These are phyloP conservation scores for Dipus sagitta DNA, from an alignment of 2,797 vertebrate genomes.

Conservation along the genomic window DNA sequence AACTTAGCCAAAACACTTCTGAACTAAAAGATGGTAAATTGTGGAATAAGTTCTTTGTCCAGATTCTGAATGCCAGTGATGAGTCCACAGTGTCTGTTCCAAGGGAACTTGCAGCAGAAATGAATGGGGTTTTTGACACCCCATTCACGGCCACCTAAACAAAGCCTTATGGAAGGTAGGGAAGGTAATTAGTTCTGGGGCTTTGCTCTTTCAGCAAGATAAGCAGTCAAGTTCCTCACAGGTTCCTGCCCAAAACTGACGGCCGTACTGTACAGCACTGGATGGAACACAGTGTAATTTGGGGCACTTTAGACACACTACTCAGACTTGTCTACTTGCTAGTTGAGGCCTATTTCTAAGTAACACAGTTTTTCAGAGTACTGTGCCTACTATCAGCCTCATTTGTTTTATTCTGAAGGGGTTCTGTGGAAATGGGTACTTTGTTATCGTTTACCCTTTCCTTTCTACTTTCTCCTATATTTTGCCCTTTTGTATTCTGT, in stretches of 20 bases:
- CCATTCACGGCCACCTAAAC: slow-evolving; percentile 84
- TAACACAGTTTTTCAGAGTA: background rate
- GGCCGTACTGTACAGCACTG: background rate
- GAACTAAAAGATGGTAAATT: slow-evolving; percentile 81
- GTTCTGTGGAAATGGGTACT: background rate
- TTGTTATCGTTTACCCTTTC: slow-evolving; percentile 29
- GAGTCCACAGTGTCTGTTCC: slow-evolving; percentile 86
- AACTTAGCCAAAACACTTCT: slow-evolving; percentile 82
- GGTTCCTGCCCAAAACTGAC: slow-evolving; percentile 16
- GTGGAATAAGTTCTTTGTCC: slow-evolving; percentile 88
- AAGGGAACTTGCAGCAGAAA: slow-evolving; percentile 85
- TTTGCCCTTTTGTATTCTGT: slow-evolving; percentile 67
- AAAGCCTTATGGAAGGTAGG: slow-evolving; percentile 85
- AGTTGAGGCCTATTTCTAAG: slow-evolving; percentile 16
- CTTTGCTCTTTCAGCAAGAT: slow-evolving; percentile 69
- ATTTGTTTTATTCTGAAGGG: slow-evolving; percentile 36
- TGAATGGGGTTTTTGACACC: slow-evolving; percentile 85
- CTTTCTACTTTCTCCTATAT: slow-evolving; percentile 31
- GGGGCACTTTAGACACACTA: background rate
- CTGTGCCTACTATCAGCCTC: background rate
- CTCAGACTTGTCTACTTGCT: background rate
- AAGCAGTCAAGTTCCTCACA: background rate
- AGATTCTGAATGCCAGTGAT: slow-evolving; percentile 87
- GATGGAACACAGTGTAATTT: background rate
- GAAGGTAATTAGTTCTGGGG: slow-evolving; percentile 76